phyloP scores from a whole-genome alignment of 64 coral and sea anemone species.

The Montipora capricornis region DNA sequence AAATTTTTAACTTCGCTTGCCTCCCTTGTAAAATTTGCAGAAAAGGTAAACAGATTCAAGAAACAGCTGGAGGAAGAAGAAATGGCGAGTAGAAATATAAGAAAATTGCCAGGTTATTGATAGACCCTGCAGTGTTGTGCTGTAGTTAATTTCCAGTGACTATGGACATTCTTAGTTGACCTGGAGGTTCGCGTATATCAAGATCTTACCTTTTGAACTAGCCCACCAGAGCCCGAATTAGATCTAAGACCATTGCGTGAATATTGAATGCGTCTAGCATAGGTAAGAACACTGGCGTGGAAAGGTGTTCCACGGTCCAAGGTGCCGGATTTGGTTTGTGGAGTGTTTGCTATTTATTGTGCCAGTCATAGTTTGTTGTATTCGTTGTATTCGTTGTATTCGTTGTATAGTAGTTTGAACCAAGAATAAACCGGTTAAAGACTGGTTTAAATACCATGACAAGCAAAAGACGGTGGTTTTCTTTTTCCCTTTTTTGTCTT shows the following conservation, averaged over 20 bases:
- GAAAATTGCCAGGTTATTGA: conserved; percentile 90
- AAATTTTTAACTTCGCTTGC: not conserved
- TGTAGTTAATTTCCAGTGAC: not conserved
- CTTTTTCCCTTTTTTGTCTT: too few relatives aligned
- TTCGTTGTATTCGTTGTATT: too few relatives aligned
- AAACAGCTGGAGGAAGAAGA: conserved; percentile 95
- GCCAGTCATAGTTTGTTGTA: not conserved
- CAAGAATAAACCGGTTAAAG: too few relatives aligned
- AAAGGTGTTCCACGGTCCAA: not conserved
- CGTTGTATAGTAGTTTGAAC: too few relatives aligned
- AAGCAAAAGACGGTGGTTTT: too few relatives aligned
- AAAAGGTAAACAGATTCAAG: conserved; percentile 91
- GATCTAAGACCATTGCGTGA: not conserved
- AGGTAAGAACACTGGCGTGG: not conserved
- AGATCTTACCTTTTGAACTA: too few relatives aligned
- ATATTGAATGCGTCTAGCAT: not conserved
- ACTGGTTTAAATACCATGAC: too few relatives aligned
- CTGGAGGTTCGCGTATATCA: too few relatives aligned
- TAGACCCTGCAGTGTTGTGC: not conserved
- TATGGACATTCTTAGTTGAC: too few relatives aligned
- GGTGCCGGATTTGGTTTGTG: not conserved
- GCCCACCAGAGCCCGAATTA: not conserved
- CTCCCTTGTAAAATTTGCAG: conserved; percentile 25
- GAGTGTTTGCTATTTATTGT: conserved; percentile 13
- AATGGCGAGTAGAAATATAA: conserved; percentile 89